A percentile compares a stretch with the other conserved stretches of the same genome.
Evolutionary conservation across 2,113 vertebrate genomes (phyloP).

Genomic region (Cyanoramphus novaezelandiae): DNA sequence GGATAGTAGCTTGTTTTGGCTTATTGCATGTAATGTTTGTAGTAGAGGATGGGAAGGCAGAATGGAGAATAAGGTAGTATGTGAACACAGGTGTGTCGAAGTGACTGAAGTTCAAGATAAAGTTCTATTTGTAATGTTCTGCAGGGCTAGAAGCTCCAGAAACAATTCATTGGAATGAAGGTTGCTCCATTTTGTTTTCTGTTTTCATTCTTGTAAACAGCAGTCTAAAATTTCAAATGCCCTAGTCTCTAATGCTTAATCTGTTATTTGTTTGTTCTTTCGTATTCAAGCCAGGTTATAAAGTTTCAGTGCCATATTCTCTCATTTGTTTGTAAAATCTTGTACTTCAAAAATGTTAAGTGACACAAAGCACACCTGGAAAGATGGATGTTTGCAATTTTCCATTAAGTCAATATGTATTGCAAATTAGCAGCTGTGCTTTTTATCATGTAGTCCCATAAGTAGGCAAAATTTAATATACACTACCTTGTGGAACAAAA

Average conservation of each 20-base stretch:
- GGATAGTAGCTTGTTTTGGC: not conserved
- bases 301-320: not conserved
- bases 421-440: not conserved
- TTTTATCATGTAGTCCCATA: not conserved
- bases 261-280: not conserved
- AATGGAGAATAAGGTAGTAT: not conserved
- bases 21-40: not conserved
- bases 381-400: not conserved
- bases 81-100: not conserved
- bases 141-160: not conserved
- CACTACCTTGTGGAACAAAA: not conserved
- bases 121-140: not conserved
- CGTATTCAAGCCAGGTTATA: not conserved
- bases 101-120: not conserved
- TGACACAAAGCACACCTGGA: not conserved
- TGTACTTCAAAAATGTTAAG: not conserved
- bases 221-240: not conserved
- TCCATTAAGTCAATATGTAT: not conserved
- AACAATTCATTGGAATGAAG: not conserved
- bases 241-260: not conserved
- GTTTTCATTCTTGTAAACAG: not conserved
- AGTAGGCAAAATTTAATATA: not conserved
- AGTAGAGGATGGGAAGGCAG: not conserved
- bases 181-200: not conserved
- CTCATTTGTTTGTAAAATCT: not conserved